Conservation (phyloP, 1,140 invertebrate genomes). For the Rhopalosiphum maidis region DNA sequence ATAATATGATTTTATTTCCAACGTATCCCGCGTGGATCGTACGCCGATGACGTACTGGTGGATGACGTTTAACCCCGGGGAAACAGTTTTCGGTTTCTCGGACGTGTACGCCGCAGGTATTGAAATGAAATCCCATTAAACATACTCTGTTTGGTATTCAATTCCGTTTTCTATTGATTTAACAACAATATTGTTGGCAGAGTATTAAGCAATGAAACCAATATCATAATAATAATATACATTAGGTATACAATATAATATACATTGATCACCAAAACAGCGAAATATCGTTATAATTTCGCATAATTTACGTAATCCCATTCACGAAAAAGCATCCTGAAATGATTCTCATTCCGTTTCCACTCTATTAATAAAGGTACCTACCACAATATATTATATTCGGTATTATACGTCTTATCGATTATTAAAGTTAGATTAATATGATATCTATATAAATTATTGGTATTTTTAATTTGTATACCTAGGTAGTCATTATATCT, state of each 20-base stretch:
- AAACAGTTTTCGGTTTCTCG: not conserved
- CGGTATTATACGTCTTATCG: not conserved
- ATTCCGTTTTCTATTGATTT: slow-evolving; percentile 8
- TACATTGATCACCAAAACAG: slow-evolving; percentile 1
- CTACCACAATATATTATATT: not conserved
- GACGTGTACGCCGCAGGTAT: not conserved
- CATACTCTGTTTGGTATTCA: not conserved
- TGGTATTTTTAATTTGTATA: not conserved
- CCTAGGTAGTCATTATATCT: not conserved
- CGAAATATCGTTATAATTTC: not conserved
- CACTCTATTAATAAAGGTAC: not conserved
- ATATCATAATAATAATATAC: not conserved
- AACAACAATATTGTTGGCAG: slow-evolving; percentile 17
- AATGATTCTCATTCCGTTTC: not conserved
- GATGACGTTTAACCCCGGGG: not conserved
- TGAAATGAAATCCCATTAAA: slow-evolving; percentile 23
- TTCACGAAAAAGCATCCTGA: not conserved
- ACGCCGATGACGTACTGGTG: not conserved
- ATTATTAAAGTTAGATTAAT: not conserved
- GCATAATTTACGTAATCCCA: not conserved
- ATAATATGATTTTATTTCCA: not conserved
- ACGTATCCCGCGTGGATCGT: not conserved
- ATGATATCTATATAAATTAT: not conserved
- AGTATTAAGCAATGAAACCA: not conserved
- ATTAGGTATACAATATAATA: not conserved